Conservation (phyloP, 2,888 invertebrate species). For the Drosophila paramelanica region DNA sequence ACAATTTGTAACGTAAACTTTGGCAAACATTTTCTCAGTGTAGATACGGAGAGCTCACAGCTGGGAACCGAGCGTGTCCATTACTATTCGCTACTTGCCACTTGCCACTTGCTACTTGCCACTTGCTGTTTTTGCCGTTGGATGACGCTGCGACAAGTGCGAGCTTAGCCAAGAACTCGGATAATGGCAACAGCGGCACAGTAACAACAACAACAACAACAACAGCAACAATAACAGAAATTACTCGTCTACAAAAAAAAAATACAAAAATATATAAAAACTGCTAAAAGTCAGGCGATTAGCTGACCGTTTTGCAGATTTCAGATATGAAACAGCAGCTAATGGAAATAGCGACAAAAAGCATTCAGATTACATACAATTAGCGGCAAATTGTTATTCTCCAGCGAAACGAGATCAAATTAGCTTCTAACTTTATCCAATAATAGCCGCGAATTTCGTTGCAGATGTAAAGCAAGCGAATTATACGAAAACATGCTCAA, state of each 20-base stretch:
- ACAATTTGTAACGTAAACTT: no score
- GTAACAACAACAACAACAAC: conserved; percentile 19
- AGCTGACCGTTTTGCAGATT: conserved; percentile 65
- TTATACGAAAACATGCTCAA: background rate
- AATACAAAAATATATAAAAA: conserved; percentile 12
- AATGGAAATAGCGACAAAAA: conserved; percentile 50
- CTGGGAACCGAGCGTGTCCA: conserved; percentile 71
- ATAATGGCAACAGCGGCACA: conserved; percentile 45
- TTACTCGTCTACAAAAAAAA: conserved; percentile 47
- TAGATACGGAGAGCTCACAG: conserved; percentile 4
- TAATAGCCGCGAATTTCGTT: conserved; percentile 26
- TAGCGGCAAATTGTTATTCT: conserved; percentile 38
- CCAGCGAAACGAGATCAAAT: conserved; percentile 38
- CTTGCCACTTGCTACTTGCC: conserved; percentile 20
- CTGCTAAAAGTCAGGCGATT: conserved; percentile 49
- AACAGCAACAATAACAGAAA: conserved; percentile 68
- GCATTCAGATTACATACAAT: conserved; percentile 47
- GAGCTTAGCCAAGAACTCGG: conserved; percentile 44
- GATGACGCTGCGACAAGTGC: conserved; percentile 67
- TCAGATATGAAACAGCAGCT: conserved; percentile 41
- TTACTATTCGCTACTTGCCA: conserved; percentile 50
- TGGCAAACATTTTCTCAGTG: background rate
- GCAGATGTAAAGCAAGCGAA: conserved; percentile 18
- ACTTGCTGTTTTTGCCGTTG: conserved; percentile 31
- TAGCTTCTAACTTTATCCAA: conserved; percentile 35